Evolutionary conservation across 2,797 vertebrate species (phyloP), one percentile per base, ranked within the genome.

Genomic region (Scleropages formosus): DNA sequence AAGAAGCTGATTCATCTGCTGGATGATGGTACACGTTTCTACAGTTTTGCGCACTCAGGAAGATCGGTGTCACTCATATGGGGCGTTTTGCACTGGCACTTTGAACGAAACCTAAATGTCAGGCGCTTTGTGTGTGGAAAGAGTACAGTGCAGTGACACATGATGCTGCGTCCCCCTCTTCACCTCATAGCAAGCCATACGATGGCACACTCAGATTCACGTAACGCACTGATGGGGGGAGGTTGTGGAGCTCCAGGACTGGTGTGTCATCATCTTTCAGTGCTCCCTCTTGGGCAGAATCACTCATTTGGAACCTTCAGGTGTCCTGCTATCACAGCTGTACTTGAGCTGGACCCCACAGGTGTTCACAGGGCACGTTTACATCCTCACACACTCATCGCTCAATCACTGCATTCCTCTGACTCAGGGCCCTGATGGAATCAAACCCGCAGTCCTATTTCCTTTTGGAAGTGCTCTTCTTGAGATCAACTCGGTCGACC

Each of bases 401-500:
- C 56, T 27, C 3, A 13, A n/a, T 58, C 51, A 59, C 49, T 44
- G 31, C n/a, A 4, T 75, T 59, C 27, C 0, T 75, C 53, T 18
- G 22, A 69, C 22, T 69, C 7, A 26, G 22, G 12, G 56, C 47
- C 22, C 31, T 53, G 68, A 70, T 13, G 49, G 4, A 15, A 24
- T 24, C n/a, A 44, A n/a, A 68, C 49, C 60, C 6, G n/a, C 3
- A 9, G 8, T 4, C 31, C 46, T 44, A 24, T 47, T 60, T 71
- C 24, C 31, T 64, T 68, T 61, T 20, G 2, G 20, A 59, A 22
- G 27, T 24, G 22, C 31, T 59, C 59, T 44, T 46, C 56, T 24
- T 58, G 20, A 59, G 39, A 44, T 58, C 47, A 56, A 26, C 27
- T 73, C 47, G 20, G 18, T 27, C 75, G 31, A 68, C 51, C 64